Conservation (phyloP, 2,888 invertebrate genomes). For the Thymelicus sylvestris region DNA sequence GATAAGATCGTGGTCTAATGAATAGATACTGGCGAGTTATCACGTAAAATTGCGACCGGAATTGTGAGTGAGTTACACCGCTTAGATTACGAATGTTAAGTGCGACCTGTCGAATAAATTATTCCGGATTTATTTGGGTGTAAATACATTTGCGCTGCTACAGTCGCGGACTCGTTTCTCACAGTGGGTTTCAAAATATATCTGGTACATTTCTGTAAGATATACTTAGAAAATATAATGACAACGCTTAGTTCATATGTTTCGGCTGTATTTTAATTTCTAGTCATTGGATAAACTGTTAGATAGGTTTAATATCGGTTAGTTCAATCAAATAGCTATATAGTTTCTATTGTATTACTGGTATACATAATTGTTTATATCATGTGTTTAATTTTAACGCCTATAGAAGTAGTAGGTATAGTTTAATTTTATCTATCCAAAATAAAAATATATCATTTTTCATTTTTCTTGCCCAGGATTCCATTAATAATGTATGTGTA, state of each 20-base stretch:
- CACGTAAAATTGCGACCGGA: constrained; percentile 33
- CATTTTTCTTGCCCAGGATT: no score
- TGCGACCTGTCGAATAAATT: constrained; percentile 35
- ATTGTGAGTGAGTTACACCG: constrained; percentile 34
- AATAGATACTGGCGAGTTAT: constrained; percentile 35
- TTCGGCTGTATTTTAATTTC: no score
- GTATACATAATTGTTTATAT: no score
- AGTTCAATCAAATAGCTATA: no score
- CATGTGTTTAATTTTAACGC: no score
- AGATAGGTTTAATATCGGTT: no score
- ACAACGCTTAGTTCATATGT: background rate
- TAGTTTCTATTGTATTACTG: no score
- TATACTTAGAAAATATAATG: background rate
- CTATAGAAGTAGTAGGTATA: no score
- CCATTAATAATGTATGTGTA: no score
- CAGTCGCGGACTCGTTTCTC: constrained; percentile 12
- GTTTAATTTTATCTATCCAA: no score
- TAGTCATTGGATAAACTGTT: no score
- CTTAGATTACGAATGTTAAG: constrained; percentile 31
- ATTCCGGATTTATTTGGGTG: constrained; percentile 34
- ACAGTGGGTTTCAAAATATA: constrained; percentile 10
- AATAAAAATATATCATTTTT: no score
- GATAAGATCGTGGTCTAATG: constrained; percentile 37
- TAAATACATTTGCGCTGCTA: constrained; percentile 11
- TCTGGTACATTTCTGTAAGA: background rate